Base-by-base conservation (phyloP, 2,888 invertebrate genomes). In the Tachina grossa region DNA sequence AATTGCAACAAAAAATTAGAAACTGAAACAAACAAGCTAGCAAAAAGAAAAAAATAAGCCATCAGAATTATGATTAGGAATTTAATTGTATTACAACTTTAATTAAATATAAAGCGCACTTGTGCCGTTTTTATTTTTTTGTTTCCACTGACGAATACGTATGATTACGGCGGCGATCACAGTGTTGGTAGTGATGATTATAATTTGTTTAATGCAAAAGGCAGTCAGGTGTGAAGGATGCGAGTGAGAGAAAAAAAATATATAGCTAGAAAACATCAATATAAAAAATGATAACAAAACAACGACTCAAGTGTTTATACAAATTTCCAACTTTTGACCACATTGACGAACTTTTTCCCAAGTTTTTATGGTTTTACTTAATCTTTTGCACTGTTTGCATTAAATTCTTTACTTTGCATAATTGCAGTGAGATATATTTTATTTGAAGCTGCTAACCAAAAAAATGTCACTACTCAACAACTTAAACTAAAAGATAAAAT, bases 151-250 rank as follows among this genome's bases (percentile, higher is more conserved):
- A 55, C 59, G 53, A 47, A n/a, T 57, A 11, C 43, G 31, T 31
- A 31, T 6, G 31, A 31, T 31, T 31, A 6, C 31, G 31, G 31
- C 31, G 14, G n/a, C 68, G 68, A 49, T 31, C 53, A 43, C 43
- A 51, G 57, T 79, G 77, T 45, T 74, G 66, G 69, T 66, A 69
- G 74, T 85, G 88, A 88, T 89, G 89, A 88, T 88, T 88, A 90
- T 79, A 91, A 90, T 90, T 85, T 79, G 59, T 66, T 85, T 66
- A 83, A 85, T 91, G 90, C 84, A 89, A 87, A 81, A 77, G 71
- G 89, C 92, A 92, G 81, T 90, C 89, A 91, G 91, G 90, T 92
- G 92, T 92, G 92, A 92, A 92, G 92, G 92, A 91, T 92, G 89
- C 89, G 89, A 85, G 51, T 66, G 57, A 75, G 65, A 61, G 22